A percentile compares a stretch with the other conserved stretches of the same genome.
Conservation (phyloP, 2,888 invertebrate genomes). For the Trimorus sp. region DNA sequence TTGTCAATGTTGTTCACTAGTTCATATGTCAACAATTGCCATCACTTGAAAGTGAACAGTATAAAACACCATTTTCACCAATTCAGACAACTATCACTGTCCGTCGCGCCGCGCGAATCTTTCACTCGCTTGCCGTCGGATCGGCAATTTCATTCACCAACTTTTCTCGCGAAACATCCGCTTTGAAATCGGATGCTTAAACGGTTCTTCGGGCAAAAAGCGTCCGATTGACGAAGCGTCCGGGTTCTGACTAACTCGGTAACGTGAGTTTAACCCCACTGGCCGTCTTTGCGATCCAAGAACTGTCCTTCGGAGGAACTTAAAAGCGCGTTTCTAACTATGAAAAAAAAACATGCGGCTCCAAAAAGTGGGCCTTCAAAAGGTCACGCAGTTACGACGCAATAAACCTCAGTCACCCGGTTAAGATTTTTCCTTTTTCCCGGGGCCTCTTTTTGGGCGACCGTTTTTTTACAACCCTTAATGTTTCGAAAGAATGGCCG, state of each 20-base stretch:
- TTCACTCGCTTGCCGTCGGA: slow-evolving; percentile 45
- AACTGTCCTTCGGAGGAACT: slow-evolving; percentile 71
- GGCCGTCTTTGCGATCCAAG: slow-evolving; percentile 70
- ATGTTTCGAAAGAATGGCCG: slow-evolving; percentile 73
- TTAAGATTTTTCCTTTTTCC: slow-evolving; percentile 70
- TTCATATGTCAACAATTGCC: no score
- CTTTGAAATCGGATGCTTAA: neutral
- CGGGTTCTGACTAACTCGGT: slow-evolving; percentile 74
- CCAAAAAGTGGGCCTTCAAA: slow-evolving; percentile 73
- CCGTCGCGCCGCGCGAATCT: slow-evolving; percentile 43
- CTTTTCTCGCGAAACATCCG: neutral
- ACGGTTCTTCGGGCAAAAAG: slow-evolving; percentile 9
- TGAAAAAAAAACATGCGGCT: slow-evolving; percentile 68
- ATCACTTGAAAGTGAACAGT: no score
- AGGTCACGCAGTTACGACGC: slow-evolving; percentile 70
- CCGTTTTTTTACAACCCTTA: slow-evolving; percentile 79
- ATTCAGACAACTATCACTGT: slow-evolving; percentile 1
- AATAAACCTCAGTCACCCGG: slow-evolving; percentile 77
- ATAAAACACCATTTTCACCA: neutral
- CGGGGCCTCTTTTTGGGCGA: slow-evolving; percentile 72
- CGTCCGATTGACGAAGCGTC: slow-evolving; percentile 71
- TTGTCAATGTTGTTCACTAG: no score
- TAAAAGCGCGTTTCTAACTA: slow-evolving; percentile 67
- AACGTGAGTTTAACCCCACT: slow-evolving; percentile 74
- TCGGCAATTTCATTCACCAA: slow-evolving; percentile 2